Base-by-base conservation (phyloP, 2,888 invertebrate genomes). In the Mechanitis messenoides region DNA sequence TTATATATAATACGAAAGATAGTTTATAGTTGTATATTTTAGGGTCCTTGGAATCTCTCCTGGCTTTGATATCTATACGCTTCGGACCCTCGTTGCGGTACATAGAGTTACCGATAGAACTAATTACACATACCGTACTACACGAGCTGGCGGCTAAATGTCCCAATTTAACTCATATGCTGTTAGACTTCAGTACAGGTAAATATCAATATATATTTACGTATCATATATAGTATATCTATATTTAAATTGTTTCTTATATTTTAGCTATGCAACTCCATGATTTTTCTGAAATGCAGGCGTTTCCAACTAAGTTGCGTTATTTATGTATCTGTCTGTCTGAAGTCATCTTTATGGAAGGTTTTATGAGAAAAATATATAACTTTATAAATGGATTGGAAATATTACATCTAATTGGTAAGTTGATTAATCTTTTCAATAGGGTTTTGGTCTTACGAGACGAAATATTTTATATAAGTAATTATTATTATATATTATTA, bases 261-360 rank as follows among this genome's bases (percentile, higher is more conserved):
- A 47, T 74, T 71, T 11, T 75, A 79, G 99, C 99, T 47, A 98
- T 98, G 98, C 98, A 98, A 79, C 92, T 99, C 63, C 99, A 99
- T 85, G 99, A 99, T 81, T 99, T 99, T 91, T 98, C 98, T 71
- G 98, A 98, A 87, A 95, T 99, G 92, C 97, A 99, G 87, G 96
- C 98, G 28, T 99, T 99, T 81, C 99, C 99, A 2, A 98, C 99
- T 9, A 98, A 99, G 83, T 90, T 99, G 63, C 94, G 95, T 55
- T 98, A 98, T 83, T 93, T 98, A 87, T 97, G 97, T 82, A 96
- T 99, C 77, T 99, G 99, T 72, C 91, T 99, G 50, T 98, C 98
- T 0, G 99, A 99, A 85, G 98, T 99, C 69, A 99, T 99, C 85
- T 99, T 99, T 90, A 97, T 99, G 96, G 99, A 99, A 83, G 99